phyloP scores from a whole-genome alignment of 1,140 invertebrate genomes.

The Drosophila setifemur region DNA sequence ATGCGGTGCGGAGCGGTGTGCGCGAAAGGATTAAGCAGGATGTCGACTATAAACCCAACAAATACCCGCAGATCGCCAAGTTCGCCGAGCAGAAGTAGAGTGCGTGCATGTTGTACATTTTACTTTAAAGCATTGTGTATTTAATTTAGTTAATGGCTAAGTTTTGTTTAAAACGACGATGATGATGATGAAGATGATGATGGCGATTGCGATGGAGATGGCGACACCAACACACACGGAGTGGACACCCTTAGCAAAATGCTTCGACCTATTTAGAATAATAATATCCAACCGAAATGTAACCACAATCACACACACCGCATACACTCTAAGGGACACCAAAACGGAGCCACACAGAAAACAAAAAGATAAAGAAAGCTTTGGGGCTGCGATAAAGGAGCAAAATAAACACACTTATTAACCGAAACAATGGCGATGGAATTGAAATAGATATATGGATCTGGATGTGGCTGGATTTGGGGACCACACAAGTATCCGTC shows the following conservation, averaged over 20 bases:
- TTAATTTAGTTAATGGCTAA: constrained; percentile 74
- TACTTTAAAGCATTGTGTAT: constrained; percentile 67
- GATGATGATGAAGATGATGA: constrained; percentile 6
- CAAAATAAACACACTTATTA: constrained; percentile 38
- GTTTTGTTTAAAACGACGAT: constrained; percentile 54
- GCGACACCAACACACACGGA: constrained; percentile 12
- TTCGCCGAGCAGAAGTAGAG: constrained; percentile 75
- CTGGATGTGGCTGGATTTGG: constrained; percentile 6
- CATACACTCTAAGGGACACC: constrained; percentile 6
- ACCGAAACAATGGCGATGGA: constrained; percentile 12
- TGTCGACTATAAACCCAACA: constrained; percentile 66
- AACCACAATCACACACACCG: neutral
- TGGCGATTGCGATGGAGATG: constrained; percentile 9
- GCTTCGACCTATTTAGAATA: constrained; percentile 32
- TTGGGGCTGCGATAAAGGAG: constrained; percentile 8
- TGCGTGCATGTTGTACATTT: constrained; percentile 64
- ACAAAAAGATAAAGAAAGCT: neutral
- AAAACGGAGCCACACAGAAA: constrained; percentile 8
- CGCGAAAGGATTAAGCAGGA: constrained; percentile 74
- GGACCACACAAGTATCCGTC: constrained; percentile 30
- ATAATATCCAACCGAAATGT: constrained; percentile 43
- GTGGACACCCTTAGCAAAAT: constrained; percentile 37
- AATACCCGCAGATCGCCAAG: constrained; percentile 81
- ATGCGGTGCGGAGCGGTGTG: constrained; percentile 63
- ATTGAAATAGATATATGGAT: neutral